Conservation (phyloP, 37 sponge, comb jelly and placozoan genomes). For the Crambe crambe region DNA sequence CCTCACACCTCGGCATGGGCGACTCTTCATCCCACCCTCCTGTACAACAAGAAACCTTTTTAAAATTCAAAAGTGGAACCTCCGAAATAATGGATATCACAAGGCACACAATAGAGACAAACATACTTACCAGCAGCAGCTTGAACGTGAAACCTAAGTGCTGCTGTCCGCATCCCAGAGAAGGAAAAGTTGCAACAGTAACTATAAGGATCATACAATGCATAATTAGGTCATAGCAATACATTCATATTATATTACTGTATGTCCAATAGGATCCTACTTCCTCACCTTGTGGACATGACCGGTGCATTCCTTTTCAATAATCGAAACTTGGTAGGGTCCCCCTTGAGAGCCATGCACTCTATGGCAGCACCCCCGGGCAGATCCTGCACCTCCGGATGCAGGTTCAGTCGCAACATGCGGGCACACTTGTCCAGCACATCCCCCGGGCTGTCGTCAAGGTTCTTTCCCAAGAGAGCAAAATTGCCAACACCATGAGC, state of each 20-base stretch:
- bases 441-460: constrained; percentile 80
- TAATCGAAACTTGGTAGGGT: constrained; percentile 11
- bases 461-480: constrained; percentile 38
- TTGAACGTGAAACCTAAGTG: not conserved
- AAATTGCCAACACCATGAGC: constrained; percentile 41
- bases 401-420: constrained; percentile 50
- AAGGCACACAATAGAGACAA: too few relatives aligned
- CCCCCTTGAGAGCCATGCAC: constrained; percentile 40
- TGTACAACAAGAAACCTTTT: not conserved
- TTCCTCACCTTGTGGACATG: not conserved
- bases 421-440: constrained; percentile 71
- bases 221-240: too few relatives aligned
- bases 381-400: constrained; percentile 43
- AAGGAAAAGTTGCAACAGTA: constrained; percentile 75
- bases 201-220: too few relatives aligned
- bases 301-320: not conserved
- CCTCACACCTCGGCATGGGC: constrained; percentile 52
- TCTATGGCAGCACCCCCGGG: constrained; percentile 83
- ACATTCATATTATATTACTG: too few relatives aligned
- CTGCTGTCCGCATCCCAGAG: constrained; percentile 65
- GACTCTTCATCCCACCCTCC: constrained; percentile 18
- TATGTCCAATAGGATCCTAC: not conserved
- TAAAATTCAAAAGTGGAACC: not conserved
- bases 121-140: not conserved
- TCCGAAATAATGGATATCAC: not conserved